Evolutionary conservation across 2,113 vertebrate genomes (phyloP).

Genomic region (Oreamnos americanus): DNA sequence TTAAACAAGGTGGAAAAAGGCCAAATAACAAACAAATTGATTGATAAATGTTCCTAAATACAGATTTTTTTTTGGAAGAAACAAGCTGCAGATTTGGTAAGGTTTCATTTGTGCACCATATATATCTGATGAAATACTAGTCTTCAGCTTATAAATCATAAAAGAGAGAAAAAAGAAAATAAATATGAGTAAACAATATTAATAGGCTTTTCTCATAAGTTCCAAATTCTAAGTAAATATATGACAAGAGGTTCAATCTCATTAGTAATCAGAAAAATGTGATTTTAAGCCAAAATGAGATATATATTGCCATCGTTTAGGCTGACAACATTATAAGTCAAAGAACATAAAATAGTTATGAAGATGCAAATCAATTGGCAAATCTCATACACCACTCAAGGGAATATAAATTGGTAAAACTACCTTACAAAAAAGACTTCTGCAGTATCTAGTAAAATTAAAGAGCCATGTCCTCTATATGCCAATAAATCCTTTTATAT

Average conservation of each 20-base stretch:
- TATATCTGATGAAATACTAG: background rate
- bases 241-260: background rate
- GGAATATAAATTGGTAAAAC: background rate
- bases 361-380: background rate
- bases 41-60: background rate
- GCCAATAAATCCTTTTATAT: background rate
- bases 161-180: background rate
- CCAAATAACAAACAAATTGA: background rate
- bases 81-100: background rate
- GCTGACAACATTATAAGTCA: background rate
- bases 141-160: background rate
- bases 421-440: background rate
- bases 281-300: background rate
- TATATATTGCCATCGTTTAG: background rate
- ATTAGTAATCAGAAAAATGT: background rate
- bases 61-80: background rate
- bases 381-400: background rate
- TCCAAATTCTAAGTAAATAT: background rate
- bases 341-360: background rate
- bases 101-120: background rate
- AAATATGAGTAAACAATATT: background rate
- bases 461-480: background rate
- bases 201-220: background rate
- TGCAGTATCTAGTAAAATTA: background rate
- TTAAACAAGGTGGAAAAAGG: background rate